These are phyloP conservation scores for Prunella himalayana DNA, from an alignment of 2,113 vertebrate species.

Conservation along the genomic window DNA sequence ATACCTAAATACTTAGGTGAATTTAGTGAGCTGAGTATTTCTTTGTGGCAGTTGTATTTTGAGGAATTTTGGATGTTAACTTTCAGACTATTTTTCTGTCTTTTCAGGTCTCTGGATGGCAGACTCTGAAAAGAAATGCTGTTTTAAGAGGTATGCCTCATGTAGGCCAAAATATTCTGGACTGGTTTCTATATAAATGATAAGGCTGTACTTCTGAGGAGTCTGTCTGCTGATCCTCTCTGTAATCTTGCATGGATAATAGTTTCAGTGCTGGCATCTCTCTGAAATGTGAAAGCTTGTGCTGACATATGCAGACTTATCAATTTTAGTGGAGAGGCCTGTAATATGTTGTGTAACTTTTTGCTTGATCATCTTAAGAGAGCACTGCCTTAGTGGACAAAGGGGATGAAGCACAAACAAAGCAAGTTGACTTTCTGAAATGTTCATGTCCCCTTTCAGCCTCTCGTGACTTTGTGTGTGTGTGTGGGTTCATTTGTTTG, in stretches of 20 bases:
- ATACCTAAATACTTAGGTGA: background rate
- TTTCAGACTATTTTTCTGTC: slow-evolving; percentile 50
- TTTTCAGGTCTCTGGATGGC: slow-evolving; percentile 71
- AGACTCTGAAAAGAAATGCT: slow-evolving; percentile 67
- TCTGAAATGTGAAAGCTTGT: background rate
- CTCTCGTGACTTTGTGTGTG: background rate
- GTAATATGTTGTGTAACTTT: background rate
- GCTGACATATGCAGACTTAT: background rate
- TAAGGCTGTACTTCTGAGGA: background rate
- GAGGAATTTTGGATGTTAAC: slow-evolving; percentile 5
- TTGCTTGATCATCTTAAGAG: background rate
- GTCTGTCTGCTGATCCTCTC: background rate
- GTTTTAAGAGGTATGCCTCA: slow-evolving; percentile 66
- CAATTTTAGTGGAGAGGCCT: background rate
- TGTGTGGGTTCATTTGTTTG: background rate
- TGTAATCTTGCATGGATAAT: background rate
- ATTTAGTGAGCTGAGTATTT: background rate
- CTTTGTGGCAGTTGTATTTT: background rate
- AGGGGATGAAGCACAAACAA: background rate
- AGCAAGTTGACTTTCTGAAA: background rate
- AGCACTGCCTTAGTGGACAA: background rate
- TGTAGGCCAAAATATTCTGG: background rate
- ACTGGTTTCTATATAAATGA: background rate
- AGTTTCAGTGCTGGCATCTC: background rate
- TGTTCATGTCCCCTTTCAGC: background rate